A percentile compares a stretch with the other conserved stretches of the same genome.
These are phyloP conservation scores for Cephus cinctus DNA, from an alignment of 1,140 invertebrate genomes.

Conservation along the genomic window DNA sequence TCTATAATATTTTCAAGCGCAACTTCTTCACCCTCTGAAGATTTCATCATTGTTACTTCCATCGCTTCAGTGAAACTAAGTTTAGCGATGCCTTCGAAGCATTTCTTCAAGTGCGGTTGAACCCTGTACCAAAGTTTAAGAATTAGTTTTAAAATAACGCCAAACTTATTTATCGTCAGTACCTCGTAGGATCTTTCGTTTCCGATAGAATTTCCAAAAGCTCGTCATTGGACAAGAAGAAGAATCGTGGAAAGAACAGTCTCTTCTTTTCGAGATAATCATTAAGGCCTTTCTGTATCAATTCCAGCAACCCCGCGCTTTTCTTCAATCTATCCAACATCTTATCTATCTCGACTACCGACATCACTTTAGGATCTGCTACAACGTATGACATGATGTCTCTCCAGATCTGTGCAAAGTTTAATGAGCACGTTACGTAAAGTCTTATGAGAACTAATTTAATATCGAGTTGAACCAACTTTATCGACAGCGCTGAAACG, in stretches of 20 bases:
- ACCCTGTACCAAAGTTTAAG: slow-evolving; percentile 60
- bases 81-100: slow-evolving; percentile 89
- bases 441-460: background rate
- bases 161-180: slow-evolving; percentile 14
- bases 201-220: slow-evolving; percentile 94
- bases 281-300: slow-evolving; percentile 91
- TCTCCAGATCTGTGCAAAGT: slow-evolving; percentile 71
- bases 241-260: slow-evolving; percentile 92
- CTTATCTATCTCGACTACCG: slow-evolving; percentile 87
- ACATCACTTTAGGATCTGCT: slow-evolving; percentile 77
- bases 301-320: slow-evolving; percentile 81
- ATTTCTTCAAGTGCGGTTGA: slow-evolving; percentile 98
- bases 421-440: background rate
- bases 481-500: slow-evolving; percentile 91
- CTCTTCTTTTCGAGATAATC: slow-evolving; percentile 95
- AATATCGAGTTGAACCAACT: slow-evolving; percentile 60
- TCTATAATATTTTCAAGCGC: slow-evolving; percentile 77
- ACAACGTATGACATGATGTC: slow-evolving; percentile 89
- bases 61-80: slow-evolving; percentile 83
- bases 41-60: slow-evolving; percentile 88
- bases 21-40: slow-evolving; percentile 85
- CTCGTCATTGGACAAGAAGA: slow-evolving; percentile 97
- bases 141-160: slow-evolving; percentile 10
- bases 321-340: slow-evolving; percentile 90
- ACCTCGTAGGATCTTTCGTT: slow-evolving; percentile 93